Conservation (phyloP, 2,888 invertebrate species). For the Brenthis daphne region DNA sequence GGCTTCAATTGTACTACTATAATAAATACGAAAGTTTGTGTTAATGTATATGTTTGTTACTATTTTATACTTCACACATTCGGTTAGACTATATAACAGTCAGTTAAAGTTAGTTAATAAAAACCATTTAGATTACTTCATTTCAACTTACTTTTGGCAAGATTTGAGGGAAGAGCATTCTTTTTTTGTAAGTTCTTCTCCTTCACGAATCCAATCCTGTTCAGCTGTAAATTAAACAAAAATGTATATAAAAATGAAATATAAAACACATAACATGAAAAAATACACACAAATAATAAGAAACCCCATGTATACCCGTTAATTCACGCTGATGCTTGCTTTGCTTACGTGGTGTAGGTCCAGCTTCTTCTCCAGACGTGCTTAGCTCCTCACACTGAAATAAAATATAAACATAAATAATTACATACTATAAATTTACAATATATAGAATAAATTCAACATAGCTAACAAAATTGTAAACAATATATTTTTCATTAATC, state of each 20-base stretch:
- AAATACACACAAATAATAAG: not conserved
- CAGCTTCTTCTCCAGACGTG: slow-evolving; percentile 79
- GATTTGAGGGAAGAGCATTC: slow-evolving; percentile 72
- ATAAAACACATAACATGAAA: not conserved
- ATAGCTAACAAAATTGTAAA: not conserved
- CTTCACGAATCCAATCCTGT: slow-evolving; percentile 77
- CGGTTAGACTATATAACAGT: not conserved
- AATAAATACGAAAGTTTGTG: too few relatives aligned
- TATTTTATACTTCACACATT: not conserved
- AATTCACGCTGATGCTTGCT: slow-evolving; percentile 79
- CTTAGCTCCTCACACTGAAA: slow-evolving; percentile 83
- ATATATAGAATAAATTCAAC: not conserved
- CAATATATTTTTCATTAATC: not conserved
- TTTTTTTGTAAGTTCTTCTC: slow-evolving; percentile 76
- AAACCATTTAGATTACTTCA: too few relatives aligned
- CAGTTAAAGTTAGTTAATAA: not conserved
- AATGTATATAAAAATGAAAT: slow-evolving; percentile 33
- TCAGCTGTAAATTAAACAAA: slow-evolving; percentile 57
- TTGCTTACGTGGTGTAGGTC: slow-evolving; percentile 84
- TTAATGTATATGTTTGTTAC: too few relatives aligned
- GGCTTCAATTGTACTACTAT: too few relatives aligned
- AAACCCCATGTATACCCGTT: slow-evolving; percentile 53
- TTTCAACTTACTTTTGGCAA: slow-evolving; percentile 72
- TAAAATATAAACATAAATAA: slow-evolving; percentile 4
- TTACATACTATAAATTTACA: not conserved